These are phyloP conservation scores for Zaprionus inermis DNA, from an alignment of 1,140 invertebrate genomes.

Conservation along the genomic window DNA sequence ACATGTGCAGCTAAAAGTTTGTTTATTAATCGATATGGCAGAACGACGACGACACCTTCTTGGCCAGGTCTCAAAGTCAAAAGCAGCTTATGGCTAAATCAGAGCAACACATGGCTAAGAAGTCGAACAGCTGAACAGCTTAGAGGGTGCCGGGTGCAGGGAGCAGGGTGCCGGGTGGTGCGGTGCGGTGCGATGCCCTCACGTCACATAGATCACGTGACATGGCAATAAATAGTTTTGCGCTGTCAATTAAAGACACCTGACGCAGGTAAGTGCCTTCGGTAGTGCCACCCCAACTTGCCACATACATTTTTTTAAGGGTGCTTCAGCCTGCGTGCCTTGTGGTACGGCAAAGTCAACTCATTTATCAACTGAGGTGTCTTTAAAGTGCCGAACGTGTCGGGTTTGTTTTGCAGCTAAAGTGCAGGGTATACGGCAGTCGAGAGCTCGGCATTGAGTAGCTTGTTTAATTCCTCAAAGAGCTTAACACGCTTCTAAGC, in stretches of 20 bases:
- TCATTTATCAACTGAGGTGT: conserved; percentile 6
- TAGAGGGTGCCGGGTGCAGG: not conserved
- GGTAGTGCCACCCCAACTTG: not conserved
- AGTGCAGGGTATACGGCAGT: too few species aligned
- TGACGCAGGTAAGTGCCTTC: conserved; percentile 34
- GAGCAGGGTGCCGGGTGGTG: too few species aligned
- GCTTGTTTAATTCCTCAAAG: too few species aligned
- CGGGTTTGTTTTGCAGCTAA: not conserved
- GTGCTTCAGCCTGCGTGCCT: conserved; percentile 3
- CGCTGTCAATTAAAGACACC: conserved; percentile 79
- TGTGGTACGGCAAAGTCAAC: not conserved
- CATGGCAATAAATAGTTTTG: conserved; percentile 74
- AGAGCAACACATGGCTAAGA: conserved; percentile 30
- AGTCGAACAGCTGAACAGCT: too few species aligned
- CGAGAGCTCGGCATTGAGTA: too few species aligned
- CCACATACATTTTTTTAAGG: not conserved
- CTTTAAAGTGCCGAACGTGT: not conserved
- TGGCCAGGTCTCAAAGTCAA: conserved; percentile 38
- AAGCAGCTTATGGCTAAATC: conserved; percentile 62
- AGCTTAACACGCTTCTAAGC: too few species aligned
- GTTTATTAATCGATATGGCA: conserved; percentile 76
- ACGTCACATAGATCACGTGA: conserved; percentile 74
- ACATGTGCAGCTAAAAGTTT: conserved; percentile 48
- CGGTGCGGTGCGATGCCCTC: too few species aligned
- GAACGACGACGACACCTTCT: conserved; percentile 53